Evolutionary conservation across 2,113 vertebrate species (phyloP).

Genomic region (Ictalurus furcatus): DNA sequence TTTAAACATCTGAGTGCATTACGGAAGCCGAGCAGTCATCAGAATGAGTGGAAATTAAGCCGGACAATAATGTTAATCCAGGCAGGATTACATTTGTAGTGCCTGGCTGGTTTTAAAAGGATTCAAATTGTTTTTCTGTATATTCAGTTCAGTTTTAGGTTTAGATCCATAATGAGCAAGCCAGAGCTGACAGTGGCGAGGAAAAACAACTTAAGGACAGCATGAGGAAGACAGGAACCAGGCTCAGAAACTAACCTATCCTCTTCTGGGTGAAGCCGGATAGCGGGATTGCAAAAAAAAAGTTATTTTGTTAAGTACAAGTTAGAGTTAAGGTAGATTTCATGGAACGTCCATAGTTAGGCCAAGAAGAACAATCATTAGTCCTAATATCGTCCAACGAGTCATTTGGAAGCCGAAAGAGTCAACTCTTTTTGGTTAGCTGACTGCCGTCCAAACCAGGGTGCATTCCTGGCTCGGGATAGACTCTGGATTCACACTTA

Average conservation of each 20-base stretch:
- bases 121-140: not conserved
- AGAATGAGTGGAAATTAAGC: not conserved
- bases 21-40: not conserved
- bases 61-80: not conserved
- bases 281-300: not conserved
- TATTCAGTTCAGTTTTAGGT: not conserved
- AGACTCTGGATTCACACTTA: not conserved
- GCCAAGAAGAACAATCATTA: not conserved
- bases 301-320: not conserved
- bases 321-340: not conserved
- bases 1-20: not conserved
- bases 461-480: too few species aligned
- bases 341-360: not conserved
- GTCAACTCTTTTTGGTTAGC: not conserved
- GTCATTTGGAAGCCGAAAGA: not conserved
- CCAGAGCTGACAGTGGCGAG: not conserved
- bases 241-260: not conserved
- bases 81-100: not conserved
- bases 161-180: not conserved
- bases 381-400: not conserved
- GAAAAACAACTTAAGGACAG: not conserved
- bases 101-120: not conserved
- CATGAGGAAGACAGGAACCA: not conserved
- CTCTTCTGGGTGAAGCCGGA: not conserved
- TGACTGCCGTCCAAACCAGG: not conserved